These are phyloP conservation scores for Eilema sororculum DNA, from an alignment of 2,888 invertebrate genomes.

Conservation along the genomic window DNA sequence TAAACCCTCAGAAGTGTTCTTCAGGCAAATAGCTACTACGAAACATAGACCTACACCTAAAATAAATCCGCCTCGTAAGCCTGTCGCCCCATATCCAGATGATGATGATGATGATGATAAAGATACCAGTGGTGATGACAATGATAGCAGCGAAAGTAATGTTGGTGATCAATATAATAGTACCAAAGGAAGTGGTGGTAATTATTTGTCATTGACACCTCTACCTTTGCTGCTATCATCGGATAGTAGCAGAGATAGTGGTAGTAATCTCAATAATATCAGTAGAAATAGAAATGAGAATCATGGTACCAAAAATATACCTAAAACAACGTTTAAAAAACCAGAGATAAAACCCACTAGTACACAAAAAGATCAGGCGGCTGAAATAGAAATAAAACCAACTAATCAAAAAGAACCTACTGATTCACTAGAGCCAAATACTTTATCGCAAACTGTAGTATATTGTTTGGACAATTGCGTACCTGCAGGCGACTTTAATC, in stretches of 20 bases:
- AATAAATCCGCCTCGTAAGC: not conserved
- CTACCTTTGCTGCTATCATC: not conserved
- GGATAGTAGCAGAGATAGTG: not conserved
- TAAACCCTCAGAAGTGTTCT: not conserved
- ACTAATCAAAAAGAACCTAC: not conserved
- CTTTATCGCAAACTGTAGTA: slow-evolving; percentile 30
- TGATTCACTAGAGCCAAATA: slow-evolving; percentile 5
- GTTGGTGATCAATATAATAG: not conserved
- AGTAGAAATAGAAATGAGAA: not conserved
- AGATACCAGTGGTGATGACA: not conserved
- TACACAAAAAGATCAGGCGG: not conserved
- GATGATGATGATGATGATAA: not conserved
- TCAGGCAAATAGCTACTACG: not conserved
- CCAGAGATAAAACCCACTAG: not conserved
- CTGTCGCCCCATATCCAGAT: not conserved
- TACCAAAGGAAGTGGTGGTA: not conserved
- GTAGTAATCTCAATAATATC: not conserved
- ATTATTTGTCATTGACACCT: not conserved
- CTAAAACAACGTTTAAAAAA: not conserved
- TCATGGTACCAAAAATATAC: not conserved
- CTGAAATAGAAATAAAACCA: not conserved
- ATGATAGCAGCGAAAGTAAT: not conserved
- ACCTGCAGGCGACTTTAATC: slow-evolving; percentile 73
- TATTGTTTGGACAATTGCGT: slow-evolving; percentile 43
- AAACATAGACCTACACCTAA: not conserved